These are phyloP conservation scores for Hyles lineata DNA, from an alignment of 2,888 invertebrate genomes.

Conservation along the genomic window DNA sequence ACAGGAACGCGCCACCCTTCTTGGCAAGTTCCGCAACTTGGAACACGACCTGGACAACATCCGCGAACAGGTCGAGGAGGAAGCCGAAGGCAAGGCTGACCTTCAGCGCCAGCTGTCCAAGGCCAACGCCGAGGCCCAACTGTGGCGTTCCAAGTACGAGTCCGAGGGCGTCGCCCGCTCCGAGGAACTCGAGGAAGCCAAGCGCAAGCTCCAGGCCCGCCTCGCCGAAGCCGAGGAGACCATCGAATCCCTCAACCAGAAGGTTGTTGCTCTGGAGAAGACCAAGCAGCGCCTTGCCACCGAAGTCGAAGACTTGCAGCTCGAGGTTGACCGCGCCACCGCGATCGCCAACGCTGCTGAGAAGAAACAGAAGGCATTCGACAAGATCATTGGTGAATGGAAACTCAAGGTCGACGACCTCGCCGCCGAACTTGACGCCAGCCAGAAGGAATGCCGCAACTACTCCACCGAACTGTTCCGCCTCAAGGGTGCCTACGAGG, in stretches of 20 bases:
- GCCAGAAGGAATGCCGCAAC: constrained; percentile 99
- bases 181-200: constrained; percentile 97
- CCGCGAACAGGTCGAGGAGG: constrained; percentile 99
- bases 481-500: constrained; percentile 98
- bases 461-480: constrained; percentile 99
- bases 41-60: constrained; percentile 99
- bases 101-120: constrained; percentile 99
- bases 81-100: constrained; percentile 99
- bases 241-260: constrained; percentile 98
- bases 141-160: constrained; percentile 99
- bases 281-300: constrained; percentile 98
- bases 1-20: constrained; percentile 94
- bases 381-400: constrained; percentile 99
- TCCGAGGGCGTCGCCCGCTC: constrained; percentile 97
- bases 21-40: constrained; percentile 99
- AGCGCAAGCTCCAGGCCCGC: constrained; percentile 98
- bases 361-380: constrained; percentile 99
- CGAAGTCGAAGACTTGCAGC: constrained; percentile 98
- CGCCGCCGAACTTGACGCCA: constrained; percentile 98
- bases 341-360: constrained; percentile 98
- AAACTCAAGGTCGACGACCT: constrained; percentile 99
- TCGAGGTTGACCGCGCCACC: constrained; percentile 98
- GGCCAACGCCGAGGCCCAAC: constrained; percentile 98
- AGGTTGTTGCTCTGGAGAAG: constrained; percentile 98
- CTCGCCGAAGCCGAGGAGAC: constrained; percentile 98